Percentiles rank a stretch among this genome's conserved stretches.
phyloP scores from a whole-genome alignment of 2,797 vertebrate genomes.

The Siniperca obscura region DNA sequence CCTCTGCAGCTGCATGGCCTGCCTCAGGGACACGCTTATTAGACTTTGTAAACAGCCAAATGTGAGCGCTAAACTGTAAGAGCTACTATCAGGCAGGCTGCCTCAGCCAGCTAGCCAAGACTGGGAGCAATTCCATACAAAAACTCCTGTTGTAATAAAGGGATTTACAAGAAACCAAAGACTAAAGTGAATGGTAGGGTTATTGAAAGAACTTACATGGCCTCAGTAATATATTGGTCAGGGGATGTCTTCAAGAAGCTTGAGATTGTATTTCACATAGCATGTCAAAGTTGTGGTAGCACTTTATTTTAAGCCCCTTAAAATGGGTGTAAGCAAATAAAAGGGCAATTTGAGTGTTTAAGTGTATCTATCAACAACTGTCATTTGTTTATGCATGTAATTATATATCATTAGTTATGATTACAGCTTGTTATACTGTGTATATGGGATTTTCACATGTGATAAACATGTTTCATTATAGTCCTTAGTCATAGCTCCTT shows the following conservation, averaged over 20 bases:
- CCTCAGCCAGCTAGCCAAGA: conserved; percentile 52
- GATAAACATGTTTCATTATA: background rate
- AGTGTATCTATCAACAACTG: background rate
- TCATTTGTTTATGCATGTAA: background rate
- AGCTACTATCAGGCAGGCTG: conserved; percentile 70
- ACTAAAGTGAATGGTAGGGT: conserved; percentile 19
- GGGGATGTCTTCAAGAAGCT: conserved; percentile 6
- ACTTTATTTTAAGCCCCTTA: background rate
- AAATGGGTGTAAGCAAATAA: background rate
- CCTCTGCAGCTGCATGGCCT: conserved; percentile 74
- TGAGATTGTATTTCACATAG: background rate
- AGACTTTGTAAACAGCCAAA: conserved; percentile 85
- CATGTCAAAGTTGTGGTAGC: background rate
- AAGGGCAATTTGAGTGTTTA: background rate
- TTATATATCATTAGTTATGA: background rate
- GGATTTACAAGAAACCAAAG: conserved; percentile 49
- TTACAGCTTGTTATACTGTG: background rate
- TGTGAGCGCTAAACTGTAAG: conserved; percentile 73
- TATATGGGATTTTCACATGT: background rate
- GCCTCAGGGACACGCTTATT: conserved; percentile 81
- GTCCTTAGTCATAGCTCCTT: background rate
- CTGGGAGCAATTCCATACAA: conserved; percentile 49
- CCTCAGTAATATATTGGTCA: conserved; percentile 10
- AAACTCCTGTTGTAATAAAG: conserved; percentile 51
- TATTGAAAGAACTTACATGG: conserved; percentile 16